These are phyloP conservation scores for Galbula dea DNA, from an alignment of 2,113 vertebrate species.

Conservation along the genomic window DNA sequence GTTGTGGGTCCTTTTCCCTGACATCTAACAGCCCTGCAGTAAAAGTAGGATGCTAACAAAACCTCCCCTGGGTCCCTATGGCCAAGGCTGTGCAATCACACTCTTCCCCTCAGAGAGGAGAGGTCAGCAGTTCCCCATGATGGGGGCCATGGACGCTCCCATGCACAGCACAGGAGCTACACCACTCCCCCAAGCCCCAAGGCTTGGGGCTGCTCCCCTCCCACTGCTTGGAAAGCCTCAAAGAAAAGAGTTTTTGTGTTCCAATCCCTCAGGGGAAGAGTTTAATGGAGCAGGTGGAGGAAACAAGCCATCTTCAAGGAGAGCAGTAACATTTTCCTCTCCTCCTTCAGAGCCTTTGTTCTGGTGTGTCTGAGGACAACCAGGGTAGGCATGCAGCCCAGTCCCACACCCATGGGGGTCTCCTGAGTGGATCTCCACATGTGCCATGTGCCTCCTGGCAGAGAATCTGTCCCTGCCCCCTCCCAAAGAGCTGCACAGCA, in stretches of 20 bases:
- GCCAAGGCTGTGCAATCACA: background rate
- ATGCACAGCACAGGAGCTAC: background rate
- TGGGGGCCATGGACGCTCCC: rapidly evolving
- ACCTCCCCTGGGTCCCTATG: background rate
- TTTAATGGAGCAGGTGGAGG: background rate
- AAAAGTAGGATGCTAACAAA: background rate
- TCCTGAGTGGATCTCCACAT: rapidly evolving
- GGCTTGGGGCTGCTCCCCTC: background rate
- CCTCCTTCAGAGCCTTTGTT: background rate
- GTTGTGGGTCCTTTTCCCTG: background rate
- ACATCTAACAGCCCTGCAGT: background rate
- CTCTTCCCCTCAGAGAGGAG: background rate
- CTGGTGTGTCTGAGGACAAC: background rate
- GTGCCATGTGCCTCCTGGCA: background rate
- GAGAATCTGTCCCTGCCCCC: too few species aligned
- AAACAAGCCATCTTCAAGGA: background rate
- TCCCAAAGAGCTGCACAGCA: rapidly evolving
- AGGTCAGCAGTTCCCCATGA: background rate
- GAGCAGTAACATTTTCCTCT: background rate
- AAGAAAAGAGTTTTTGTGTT: background rate
- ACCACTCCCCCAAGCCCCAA: rapidly evolving
- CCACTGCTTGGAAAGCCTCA: background rate
- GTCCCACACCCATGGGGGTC: background rate
- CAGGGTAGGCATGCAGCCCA: background rate
- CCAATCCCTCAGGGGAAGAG: background rate